Percentiles rank a stretch among this genome's conserved stretches.
These are phyloP conservation scores for Diuraphis noxia DNA, from an alignment of 1,140 invertebrate species.

Conservation along the genomic window DNA sequence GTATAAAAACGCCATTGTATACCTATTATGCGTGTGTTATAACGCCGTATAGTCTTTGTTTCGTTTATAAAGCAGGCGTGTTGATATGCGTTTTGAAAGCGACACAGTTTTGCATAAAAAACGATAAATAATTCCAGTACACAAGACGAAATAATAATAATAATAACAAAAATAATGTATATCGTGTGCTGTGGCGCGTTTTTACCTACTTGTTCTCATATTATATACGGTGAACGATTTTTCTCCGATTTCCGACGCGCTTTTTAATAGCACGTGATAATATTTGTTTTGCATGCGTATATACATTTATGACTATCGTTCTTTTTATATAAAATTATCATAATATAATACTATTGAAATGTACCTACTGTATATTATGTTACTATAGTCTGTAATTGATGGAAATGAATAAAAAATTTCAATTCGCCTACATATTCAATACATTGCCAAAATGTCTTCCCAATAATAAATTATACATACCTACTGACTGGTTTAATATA, in stretches of 20 bases:
- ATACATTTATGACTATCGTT: not conserved
- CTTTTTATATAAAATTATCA: not conserved
- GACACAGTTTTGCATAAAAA: slow-evolving; percentile 19
- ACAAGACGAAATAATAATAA: slow-evolving; percentile 22
- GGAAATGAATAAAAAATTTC: no score
- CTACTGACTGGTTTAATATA: no score
- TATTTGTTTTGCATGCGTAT: not conserved
- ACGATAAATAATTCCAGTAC: slow-evolving; percentile 11
- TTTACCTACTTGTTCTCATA: not conserved
- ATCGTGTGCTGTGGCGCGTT: not conserved
- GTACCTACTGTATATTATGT: not conserved
- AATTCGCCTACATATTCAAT: no score
- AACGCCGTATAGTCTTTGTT: slow-evolving; percentile 3
- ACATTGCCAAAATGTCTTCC: no score
- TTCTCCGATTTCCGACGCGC: not conserved
- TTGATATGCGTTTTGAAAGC: slow-evolving; percentile 22
- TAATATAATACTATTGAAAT: not conserved
- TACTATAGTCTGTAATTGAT: not conserved
- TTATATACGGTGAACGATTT: not conserved
- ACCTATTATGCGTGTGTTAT: slow-evolving; percentile 1
- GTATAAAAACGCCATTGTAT: not conserved
- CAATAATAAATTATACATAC: no score
- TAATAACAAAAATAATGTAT: not conserved
- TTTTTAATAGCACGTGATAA: not conserved
- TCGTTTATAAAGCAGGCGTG: not conserved